These are phyloP conservation scores for Melanotaenia maccullochi DNA, from an alignment of 2,797 vertebrate species.

Conservation along the genomic window DNA sequence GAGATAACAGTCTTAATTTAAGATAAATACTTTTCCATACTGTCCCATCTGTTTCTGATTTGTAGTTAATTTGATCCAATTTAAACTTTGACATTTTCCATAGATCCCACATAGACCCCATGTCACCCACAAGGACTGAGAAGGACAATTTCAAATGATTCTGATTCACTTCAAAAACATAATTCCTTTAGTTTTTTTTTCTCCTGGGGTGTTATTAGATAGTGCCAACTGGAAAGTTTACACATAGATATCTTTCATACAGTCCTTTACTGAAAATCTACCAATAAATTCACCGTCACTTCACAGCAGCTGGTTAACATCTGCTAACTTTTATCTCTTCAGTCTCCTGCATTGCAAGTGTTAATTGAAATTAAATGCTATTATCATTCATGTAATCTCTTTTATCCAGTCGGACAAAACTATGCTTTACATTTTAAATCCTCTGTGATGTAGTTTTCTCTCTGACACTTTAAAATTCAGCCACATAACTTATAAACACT, in stretches of 20 bases:
- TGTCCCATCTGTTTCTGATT: too few species aligned
- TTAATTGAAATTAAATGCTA: constrained; percentile 28
- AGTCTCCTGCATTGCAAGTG: constrained; percentile 7
- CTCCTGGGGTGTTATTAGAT: neutral
- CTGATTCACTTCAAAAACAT: neutral
- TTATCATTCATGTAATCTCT: constrained; percentile 25
- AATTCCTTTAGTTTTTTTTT: neutral
- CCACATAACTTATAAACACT: constrained; percentile 31
- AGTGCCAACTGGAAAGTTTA: neutral
- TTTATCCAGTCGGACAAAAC: constrained; percentile 15
- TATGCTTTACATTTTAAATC: constrained; percentile 20
- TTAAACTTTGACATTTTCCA: too few species aligned
- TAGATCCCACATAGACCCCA: fast-evolving
- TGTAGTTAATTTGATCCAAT: too few species aligned
- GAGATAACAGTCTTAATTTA: too few species aligned
- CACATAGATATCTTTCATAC: neutral
- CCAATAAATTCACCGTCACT: constrained; percentile 10
- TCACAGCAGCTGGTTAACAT: constrained; percentile 27
- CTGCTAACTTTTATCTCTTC: constrained; percentile 11
- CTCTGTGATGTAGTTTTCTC: constrained; percentile 10
- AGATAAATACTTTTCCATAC: too few species aligned
- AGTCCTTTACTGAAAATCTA: constrained; percentile 26
- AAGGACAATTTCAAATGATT: neutral
- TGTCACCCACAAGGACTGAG: neutral
- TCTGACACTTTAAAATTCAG: constrained; percentile 35